These are phyloP conservation scores for Ornithoptera priamus DNA, from an alignment of 2,888 invertebrate species.

Conservation along the genomic window DNA sequence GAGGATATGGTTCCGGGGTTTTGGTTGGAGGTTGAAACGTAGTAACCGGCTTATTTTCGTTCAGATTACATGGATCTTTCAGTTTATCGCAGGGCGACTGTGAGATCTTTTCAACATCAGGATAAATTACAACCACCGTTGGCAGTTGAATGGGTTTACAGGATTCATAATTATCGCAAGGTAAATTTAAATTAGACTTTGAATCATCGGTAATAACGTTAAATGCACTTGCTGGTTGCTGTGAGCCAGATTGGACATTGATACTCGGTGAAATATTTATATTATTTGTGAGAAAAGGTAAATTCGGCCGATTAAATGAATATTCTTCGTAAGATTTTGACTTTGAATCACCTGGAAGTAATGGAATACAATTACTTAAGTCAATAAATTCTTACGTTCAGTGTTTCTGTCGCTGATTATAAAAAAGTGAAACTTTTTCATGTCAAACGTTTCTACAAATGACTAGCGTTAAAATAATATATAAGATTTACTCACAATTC, in stretches of 20 bases:
- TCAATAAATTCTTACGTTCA: neutral
- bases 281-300: conserved; percentile 12
- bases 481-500: conserved; percentile 42
- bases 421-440: neutral
- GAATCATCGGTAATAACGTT: conserved; percentile 3
- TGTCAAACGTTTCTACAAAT: too few relatives aligned
- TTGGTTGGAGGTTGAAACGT: neutral
- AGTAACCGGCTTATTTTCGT: neutral
- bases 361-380: neutral
- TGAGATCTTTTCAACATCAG: conserved; percentile 19
- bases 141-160: neutral
- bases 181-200: neutral
- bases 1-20: neutral
- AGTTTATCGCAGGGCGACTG: conserved; percentile 1
- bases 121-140: conserved; percentile 29
- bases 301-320: conserved; percentile 12
- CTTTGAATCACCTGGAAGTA: conserved; percentile 29
- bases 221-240: conserved; percentile 4
- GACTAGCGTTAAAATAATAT: neutral
- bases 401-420: neutral
- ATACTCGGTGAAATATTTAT: conserved; percentile 8
- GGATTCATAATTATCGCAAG: conserved; percentile 4
- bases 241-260: conserved; percentile 2
- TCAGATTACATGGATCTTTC: neutral
- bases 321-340: conserved; percentile 15